These are phyloP conservation scores for Coptodon rendalli DNA, from an alignment of 2,113 vertebrate genomes.

Conservation along the genomic window DNA sequence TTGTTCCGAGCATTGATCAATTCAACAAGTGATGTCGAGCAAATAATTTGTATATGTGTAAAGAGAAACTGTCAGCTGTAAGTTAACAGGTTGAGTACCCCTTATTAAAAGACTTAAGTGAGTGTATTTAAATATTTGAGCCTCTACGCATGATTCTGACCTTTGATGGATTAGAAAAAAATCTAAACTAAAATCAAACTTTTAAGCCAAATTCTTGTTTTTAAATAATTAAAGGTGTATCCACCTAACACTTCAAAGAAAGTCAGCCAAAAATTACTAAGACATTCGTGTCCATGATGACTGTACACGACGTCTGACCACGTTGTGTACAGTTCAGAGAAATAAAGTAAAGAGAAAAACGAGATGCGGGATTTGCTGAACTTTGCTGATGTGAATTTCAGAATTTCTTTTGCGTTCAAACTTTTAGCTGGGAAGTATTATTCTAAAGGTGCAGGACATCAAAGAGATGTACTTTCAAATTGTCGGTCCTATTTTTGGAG, in stretches of 20 bases:
- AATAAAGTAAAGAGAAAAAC: neutral
- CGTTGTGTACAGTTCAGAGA: neutral
- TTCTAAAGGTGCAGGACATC: neutral
- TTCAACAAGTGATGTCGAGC: rapidly evolving
- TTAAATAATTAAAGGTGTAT: rapidly evolving
- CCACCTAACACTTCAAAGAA: neutral
- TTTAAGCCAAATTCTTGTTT: neutral
- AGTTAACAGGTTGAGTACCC: neutral
- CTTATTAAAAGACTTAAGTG: neutral
- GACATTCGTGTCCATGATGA: neutral
- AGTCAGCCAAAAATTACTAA: rapidly evolving
- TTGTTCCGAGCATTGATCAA: neutral
- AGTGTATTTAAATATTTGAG: neutral
- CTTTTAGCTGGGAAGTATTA: neutral
- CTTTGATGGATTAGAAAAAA: neutral
- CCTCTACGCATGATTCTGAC: neutral
- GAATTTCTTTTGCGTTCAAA: neutral
- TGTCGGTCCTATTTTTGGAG: neutral
- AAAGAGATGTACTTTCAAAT: neutral
- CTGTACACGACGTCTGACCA: neutral
- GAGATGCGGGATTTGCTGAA: neutral
- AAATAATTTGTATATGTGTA: neutral
- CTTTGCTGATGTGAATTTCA: neutral
- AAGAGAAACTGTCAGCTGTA: too few relatives aligned
- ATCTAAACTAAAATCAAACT: neutral